Evolutionary conservation across 1,140 invertebrate genomes (phyloP).

Genomic region (Leptoteleia sp.): DNA sequence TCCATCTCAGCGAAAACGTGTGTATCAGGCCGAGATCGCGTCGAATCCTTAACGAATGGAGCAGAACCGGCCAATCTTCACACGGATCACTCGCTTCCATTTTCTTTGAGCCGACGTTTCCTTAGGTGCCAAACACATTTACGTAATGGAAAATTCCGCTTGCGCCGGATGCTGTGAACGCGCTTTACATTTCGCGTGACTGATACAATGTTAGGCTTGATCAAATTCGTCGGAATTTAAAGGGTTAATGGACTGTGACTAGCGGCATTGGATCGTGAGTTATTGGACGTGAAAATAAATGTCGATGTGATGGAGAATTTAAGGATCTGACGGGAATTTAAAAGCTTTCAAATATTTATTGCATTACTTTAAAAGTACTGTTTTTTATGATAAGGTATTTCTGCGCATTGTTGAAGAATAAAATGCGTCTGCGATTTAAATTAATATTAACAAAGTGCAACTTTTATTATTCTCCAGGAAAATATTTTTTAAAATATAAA

Average conservation of each 20-base stretch:
- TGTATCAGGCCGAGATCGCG: conserved; percentile 30
- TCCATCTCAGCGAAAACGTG: conserved; percentile 33
- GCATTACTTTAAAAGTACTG: background rate
- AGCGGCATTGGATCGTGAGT: conserved; percentile 12
- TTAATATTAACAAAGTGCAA: too few relatives aligned
- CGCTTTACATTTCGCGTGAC: conserved; percentile 43
- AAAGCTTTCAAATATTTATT: conserved; percentile 3
- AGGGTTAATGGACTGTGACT: conserved; percentile 40
- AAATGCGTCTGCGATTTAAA: too few relatives aligned
- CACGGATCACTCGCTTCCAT: conserved; percentile 42
- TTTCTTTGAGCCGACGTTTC: conserved; percentile 39
- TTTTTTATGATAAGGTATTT: too few relatives aligned
- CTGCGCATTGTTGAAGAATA: too few relatives aligned
- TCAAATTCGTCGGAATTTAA: conserved; percentile 43
- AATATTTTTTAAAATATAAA: too few relatives aligned
- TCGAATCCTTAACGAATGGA: conserved; percentile 43
- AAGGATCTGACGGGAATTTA: background rate
- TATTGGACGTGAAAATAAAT: conserved; percentile 42
- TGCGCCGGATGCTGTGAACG: conserved; percentile 27
- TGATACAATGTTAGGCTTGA: conserved; percentile 52
- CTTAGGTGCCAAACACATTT: conserved; percentile 60
- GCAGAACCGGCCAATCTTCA: conserved; percentile 44
- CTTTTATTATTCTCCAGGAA: too few relatives aligned
- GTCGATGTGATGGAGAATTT: conserved; percentile 11
- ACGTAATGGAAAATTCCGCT: conserved; percentile 28